Conservation (phyloP, 2,797 vertebrate genomes). For the Clarias platycephalus region DNA sequence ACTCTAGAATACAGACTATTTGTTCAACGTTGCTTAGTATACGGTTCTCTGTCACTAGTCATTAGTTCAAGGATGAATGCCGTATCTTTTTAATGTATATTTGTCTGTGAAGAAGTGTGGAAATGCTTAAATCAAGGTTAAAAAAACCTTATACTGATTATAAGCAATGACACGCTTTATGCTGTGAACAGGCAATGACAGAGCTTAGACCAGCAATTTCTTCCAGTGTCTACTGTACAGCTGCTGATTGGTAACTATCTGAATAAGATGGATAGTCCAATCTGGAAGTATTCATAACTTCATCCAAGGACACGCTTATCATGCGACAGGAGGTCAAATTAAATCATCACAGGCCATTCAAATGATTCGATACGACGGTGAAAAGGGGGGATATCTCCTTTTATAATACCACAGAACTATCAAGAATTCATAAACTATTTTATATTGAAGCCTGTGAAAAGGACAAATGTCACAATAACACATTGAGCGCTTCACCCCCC, state of each 20-base stretch:
- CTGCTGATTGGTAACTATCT: conserved; percentile 56
- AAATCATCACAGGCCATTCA: conserved; percentile 35
- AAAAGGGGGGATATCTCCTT: background rate
- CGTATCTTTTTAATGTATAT: background rate
- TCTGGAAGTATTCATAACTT: conserved; percentile 28
- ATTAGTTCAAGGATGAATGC: background rate
- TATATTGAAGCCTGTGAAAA: conserved; percentile 12
- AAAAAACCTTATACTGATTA: background rate
- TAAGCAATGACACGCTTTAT: conserved; percentile 25
- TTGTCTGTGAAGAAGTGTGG: background rate
- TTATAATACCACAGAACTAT: conserved; percentile 21
- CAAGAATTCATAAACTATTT: conserved; percentile 33
- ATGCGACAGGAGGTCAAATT: conserved; percentile 40
- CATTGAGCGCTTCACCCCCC: background rate
- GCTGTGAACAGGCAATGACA: conserved; percentile 54
- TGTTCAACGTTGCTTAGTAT: background rate
- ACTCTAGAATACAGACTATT: background rate
- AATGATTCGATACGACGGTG: background rate
- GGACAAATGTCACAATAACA: conserved; percentile 28
- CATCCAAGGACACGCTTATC: conserved; percentile 47
- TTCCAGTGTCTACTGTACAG: conserved; percentile 55
- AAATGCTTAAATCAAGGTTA: background rate
- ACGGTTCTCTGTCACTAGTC: background rate
- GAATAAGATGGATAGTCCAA: conserved; percentile 48
- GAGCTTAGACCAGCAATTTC: conserved; percentile 61